A percentile compares a stretch with the other conserved stretches of the same genome.
phyloP scores from a whole-genome alignment of 1,140 invertebrate genomes.

The Lycorma delicatula region DNA sequence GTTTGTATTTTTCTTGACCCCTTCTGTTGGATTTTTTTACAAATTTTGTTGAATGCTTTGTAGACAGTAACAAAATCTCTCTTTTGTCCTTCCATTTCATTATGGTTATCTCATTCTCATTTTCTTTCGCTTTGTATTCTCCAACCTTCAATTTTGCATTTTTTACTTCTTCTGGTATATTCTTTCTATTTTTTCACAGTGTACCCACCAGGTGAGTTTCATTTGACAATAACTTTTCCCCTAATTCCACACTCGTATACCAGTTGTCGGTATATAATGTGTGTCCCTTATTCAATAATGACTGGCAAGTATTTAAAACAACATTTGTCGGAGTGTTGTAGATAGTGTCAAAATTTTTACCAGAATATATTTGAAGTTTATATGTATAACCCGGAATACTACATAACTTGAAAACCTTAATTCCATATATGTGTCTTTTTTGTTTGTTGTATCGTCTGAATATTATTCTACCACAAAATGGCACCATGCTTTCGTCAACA shows the following conservation, averaged over 20 bases:
- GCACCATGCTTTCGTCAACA: too few relatives aligned
- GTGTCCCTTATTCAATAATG: constrained; percentile 16
- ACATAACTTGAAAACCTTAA: too few relatives aligned
- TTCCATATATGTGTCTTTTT: too few relatives aligned
- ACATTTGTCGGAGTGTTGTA: constrained; percentile 21
- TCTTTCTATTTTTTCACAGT: constrained; percentile 18
- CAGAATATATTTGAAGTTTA: constrained; percentile 21
- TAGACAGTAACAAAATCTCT: constrained; percentile 25
- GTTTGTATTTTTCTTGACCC: too few relatives aligned
- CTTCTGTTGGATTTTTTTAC: constrained; percentile 24
- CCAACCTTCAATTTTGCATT: constrained; percentile 12
- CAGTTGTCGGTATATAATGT: constrained; percentile 18
- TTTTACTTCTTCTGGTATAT: constrained; percentile 13
- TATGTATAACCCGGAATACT: constrained; percentile 21
- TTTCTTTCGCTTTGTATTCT: constrained; percentile 11
- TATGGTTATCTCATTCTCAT: constrained; percentile 18
- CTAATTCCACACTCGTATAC: constrained; percentile 19
- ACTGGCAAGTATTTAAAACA: constrained; percentile 24
- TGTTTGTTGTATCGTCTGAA: too few relatives aligned
- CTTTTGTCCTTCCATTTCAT: constrained; percentile 30
- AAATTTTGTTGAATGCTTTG: constrained; percentile 19
- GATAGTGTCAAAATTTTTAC: constrained; percentile 4
- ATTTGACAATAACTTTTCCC: constrained; percentile 11
- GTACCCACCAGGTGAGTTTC: constrained; percentile 19
- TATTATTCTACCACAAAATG: too few relatives aligned